These are phyloP conservation scores for Xanthorhoe designata DNA, from an alignment of 2,888 invertebrate genomes.

Conservation along the genomic window DNA sequence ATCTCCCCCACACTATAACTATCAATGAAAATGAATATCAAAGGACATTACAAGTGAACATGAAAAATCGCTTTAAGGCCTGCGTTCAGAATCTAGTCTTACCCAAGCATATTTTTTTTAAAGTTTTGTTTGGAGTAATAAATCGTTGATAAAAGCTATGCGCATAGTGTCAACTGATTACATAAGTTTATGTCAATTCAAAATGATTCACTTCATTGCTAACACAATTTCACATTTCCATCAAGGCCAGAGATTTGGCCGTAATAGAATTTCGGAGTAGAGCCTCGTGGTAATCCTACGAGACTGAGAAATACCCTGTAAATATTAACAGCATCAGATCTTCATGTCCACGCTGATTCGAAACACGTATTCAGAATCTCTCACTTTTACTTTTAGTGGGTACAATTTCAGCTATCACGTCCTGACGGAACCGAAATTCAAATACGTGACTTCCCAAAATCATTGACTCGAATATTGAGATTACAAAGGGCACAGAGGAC, in stretches of 20 bases:
- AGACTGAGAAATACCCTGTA: background rate
- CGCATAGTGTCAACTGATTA: too few species aligned
- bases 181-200: too few species aligned
- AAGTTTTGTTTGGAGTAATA: too few species aligned
- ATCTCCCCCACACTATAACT: too few species aligned
- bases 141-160: too few species aligned
- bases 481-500: background rate
- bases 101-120: too few species aligned
- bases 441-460: constrained; percentile 30
- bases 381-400: constrained; percentile 35
- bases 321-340: constrained; percentile 11
- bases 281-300: background rate
- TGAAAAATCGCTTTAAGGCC: too few species aligned
- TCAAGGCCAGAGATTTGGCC: background rate
- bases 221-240: too few species aligned
- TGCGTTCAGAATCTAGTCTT: too few species aligned
- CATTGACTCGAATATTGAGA: constrained; percentile 21
- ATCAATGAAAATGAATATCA: too few species aligned
- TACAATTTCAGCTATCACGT: constrained; percentile 30
- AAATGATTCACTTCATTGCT: too few species aligned
- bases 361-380: constrained; percentile 26
- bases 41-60: too few species aligned
- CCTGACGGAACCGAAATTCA: constrained; percentile 30
- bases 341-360: constrained; percentile 19
- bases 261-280: background rate